Conservation (phyloP, 1,140 invertebrate genomes). For the Drosophila pseudoobscura region DNA sequence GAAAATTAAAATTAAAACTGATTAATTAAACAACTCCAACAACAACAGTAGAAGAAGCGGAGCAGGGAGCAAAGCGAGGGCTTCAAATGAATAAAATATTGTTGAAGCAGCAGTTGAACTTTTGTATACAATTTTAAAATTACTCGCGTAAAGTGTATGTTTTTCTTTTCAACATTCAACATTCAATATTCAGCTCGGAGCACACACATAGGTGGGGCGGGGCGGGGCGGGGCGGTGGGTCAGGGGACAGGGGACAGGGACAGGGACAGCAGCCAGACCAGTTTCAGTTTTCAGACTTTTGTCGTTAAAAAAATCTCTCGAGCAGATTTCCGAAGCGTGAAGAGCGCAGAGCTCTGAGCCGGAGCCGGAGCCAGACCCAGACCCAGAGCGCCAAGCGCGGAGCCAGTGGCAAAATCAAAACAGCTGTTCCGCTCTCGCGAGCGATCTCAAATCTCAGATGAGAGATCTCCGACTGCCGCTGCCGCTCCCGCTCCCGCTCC, state of each 20-base stretch:
- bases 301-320: conserved; percentile 63
- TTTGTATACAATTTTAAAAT: conserved; percentile 60
- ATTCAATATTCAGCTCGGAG: too few species aligned
- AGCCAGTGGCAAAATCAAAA: conserved; percentile 24
- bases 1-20: conserved; percentile 61
- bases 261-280: conserved; percentile 57
- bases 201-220: conserved; percentile 1
- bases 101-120: conserved; percentile 41
- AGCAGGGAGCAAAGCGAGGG: conserved; percentile 21
- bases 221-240: too few species aligned
- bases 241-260: not conserved
- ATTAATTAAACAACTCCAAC: conserved; percentile 61
- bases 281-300: conserved; percentile 66
- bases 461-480: too few species aligned
- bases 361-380: not conserved
- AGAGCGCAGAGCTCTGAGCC: conserved; percentile 14
- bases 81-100: conserved; percentile 45
- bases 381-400: not conserved
- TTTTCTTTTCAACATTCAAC: conserved; percentile 47
- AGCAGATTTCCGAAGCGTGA: conserved; percentile 73
- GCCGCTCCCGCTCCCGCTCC: too few species aligned
- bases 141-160: conserved; percentile 60
- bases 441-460: conserved; percentile 52
- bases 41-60: conserved; percentile 8
- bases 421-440: conserved; percentile 56